Evolutionary conservation across 2,888 invertebrate genomes (phyloP), one percentile per base, ranked within the genome.

Genomic region (Sclerodermus sp.): DNA sequence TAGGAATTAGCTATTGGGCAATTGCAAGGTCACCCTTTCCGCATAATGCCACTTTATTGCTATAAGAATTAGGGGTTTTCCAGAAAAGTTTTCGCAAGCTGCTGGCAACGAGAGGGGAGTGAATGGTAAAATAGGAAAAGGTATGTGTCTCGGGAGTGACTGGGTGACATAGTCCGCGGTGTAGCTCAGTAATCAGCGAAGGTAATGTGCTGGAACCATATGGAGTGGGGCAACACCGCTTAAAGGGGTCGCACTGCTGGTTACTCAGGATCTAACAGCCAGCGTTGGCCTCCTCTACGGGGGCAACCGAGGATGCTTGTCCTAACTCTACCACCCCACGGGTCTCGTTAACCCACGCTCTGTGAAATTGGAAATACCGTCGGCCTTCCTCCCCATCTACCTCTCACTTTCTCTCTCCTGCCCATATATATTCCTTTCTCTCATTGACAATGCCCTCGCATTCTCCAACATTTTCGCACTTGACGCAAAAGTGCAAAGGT

Each of bases 321-420:
- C 63, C 61, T 52, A 60, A 62, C 65, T 65, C 65, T 60, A 53
- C 49, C 65, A 64, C 60, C 74, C 72, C 74, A 68, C 72, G 75
- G 74, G 76, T 62, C 76, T 76, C 76, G 76, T 76, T 76, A 76
- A 76, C 74, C 71, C 75, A 76, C 73, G 76, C 74, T 73, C 76
- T 76, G 76, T 76, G 76, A 76, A 76, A 76, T 76, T 76, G 76
- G 76, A 76, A 76, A 75, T 76, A 73, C 73, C 70, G 67, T 64
- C 60, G 64, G 59, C 56, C 13, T 42, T 30, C 14, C 15, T 36
- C 38, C 23, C 32, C 31, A 6, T 49, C 12, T 36, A 42, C 14
- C 32, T 17, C 30, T 53, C 48, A 48, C 42, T 47, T 42, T 17
- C 36, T 32, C 16, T 38, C 36, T 31, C 51, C 34, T 15, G n/a